Evolutionary conservation across 2,113 vertebrate genomes (phyloP).

Genomic region (Halichoerus grypus): DNA sequence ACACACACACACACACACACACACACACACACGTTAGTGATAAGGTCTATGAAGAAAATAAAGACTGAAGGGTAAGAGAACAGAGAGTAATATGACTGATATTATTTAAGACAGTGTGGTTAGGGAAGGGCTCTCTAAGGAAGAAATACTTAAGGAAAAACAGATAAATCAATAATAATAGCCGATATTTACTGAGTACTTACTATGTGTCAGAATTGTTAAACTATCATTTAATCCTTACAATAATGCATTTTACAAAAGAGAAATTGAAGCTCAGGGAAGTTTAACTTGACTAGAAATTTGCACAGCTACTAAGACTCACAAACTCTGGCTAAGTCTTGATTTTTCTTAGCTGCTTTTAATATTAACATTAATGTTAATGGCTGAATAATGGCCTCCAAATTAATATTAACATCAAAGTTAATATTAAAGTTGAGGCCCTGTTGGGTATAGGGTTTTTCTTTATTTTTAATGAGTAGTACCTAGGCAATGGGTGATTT

Average conservation of each 20-base stretch:
- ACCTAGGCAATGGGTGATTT: background rate
- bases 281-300: background rate
- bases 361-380: conserved; percentile 35
- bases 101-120: background rate
- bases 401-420: background rate
- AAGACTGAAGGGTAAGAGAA: background rate
- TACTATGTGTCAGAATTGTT: background rate
- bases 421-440: conserved; percentile 14
- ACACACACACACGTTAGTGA: too few species aligned
- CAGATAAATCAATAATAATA: background rate
- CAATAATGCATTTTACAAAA: background rate
- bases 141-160: background rate
- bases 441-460: background rate
- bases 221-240: background rate
- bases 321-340: background rate
- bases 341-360: background rate
- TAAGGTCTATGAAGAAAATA: conserved; percentile 1
- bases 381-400: background rate
- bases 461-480: background rate
- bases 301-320: background rate
- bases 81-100: background rate
- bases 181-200: background rate
- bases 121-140: background rate
- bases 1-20: background rate
- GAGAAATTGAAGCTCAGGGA: background rate